These are phyloP conservation scores for Otolemur garnettii DNA, from an alignment of 2,113 vertebrate species.

Conservation along the genomic window DNA sequence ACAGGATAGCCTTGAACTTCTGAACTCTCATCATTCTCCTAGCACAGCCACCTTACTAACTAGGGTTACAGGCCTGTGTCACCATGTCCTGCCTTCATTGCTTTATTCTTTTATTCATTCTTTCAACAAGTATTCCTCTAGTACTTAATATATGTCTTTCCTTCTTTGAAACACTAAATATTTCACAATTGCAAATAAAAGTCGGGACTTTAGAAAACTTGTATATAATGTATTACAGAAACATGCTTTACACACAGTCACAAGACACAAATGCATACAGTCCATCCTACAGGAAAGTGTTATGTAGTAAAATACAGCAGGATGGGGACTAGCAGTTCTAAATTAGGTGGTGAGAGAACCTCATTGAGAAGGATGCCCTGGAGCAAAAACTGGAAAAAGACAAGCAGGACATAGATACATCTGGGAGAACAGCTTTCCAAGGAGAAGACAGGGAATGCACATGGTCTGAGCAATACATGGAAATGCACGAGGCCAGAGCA, in stretches of 20 bases:
- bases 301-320: not conserved
- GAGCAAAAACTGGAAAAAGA: not conserved
- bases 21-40: no score
- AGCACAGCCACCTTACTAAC: no score
- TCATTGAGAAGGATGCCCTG: not conserved
- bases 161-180: not conserved
- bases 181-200: not conserved
- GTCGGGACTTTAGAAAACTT: not conserved
- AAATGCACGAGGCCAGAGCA: no score
- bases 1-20: no score
- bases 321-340: not conserved
- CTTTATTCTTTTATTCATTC: not conserved
- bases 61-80: no score
- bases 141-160: not conserved
- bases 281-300: no score
- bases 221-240: not conserved
- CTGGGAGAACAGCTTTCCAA: not conserved
- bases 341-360: no score
- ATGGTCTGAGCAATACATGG: not conserved
- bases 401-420: rapidly evolving
- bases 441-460: not conserved
- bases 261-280: not conserved
- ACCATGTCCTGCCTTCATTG: not conserved
- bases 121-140: not conserved
- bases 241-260: no score